Evolutionary conservation across 2,888 invertebrate genomes (phyloP).

Genomic region (Nemotelus nigrinus): DNA sequence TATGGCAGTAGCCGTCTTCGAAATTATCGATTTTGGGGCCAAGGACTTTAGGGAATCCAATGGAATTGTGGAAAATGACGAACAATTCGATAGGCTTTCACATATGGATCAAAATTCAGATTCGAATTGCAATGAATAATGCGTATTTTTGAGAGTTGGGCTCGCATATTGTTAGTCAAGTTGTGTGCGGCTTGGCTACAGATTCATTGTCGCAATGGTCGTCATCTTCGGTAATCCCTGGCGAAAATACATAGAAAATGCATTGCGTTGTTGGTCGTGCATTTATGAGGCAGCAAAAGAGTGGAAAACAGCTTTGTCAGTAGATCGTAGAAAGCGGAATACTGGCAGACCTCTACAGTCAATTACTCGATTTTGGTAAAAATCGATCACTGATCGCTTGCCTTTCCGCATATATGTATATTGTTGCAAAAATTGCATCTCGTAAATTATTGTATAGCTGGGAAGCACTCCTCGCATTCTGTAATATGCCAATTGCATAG

Average conservation of each 20-base stretch:
- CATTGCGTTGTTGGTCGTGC: slow-evolving; percentile 23
- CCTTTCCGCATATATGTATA: background rate
- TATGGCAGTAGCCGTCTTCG: slow-evolving; percentile 31
- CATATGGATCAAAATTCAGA: background rate
- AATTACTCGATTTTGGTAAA: too few species aligned
- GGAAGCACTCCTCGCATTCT: background rate
- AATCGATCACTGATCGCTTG: too few species aligned
- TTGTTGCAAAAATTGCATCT: background rate
- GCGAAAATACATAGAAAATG: slow-evolving; percentile 6
- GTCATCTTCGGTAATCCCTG: background rate
- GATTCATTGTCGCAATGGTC: slow-evolving; percentile 25
- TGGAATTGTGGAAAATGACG: slow-evolving; percentile 26
- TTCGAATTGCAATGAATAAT: background rate
- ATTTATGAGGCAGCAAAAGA: slow-evolving; percentile 4
- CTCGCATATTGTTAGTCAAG: background rate
- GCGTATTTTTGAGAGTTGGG: background rate
- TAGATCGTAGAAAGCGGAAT: background rate
- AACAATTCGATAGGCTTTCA: slow-evolving; percentile 3
- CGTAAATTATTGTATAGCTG: background rate
- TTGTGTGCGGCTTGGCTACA: slow-evolving; percentile 47
- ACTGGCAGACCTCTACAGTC: too few species aligned
- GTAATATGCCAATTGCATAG: slow-evolving; percentile 1
- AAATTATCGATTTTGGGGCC: slow-evolving; percentile 63
- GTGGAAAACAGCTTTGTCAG: slow-evolving; percentile 9
- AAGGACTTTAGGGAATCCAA: slow-evolving; percentile 49